A percentile compares a stretch with the other conserved stretches of the same genome.
These are phyloP conservation scores for Clitarchus hookeri DNA, from an alignment of 2,888 invertebrate genomes.

Conservation along the genomic window DNA sequence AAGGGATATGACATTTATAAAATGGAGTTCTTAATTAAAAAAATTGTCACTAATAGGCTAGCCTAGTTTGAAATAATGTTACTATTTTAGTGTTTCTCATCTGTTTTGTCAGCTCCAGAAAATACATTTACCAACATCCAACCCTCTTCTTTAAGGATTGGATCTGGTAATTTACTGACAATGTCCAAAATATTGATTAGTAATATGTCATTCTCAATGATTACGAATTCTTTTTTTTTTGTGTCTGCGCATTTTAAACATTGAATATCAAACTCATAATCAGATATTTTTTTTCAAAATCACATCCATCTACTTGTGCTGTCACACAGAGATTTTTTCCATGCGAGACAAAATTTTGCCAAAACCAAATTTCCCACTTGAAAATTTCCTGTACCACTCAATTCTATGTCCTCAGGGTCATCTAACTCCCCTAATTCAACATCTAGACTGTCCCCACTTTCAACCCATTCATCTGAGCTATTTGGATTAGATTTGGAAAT, in stretches of 20 bases:
- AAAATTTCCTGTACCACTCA: neutral
- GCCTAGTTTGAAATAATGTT: too few species aligned
- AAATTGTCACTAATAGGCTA: neutral
- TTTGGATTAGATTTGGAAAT: too few species aligned
- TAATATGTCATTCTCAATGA: neutral
- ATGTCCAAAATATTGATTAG: neutral
- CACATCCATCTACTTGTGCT: neutral
- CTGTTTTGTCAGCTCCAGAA: too few species aligned
- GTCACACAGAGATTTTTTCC: neutral
- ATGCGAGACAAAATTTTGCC: neutral
- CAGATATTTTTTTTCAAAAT: neutral
- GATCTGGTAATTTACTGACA: neutral
- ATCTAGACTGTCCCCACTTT: neutral
- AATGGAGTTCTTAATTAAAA: neutral
- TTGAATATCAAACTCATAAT: neutral
- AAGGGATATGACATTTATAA: neutral
- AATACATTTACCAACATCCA: neutral
- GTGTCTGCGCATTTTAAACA: neutral
- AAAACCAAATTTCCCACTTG: neutral
- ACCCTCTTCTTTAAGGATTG: conserved; percentile 7
- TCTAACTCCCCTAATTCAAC: neutral
- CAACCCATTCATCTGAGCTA: neutral
- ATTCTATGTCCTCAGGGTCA: neutral
- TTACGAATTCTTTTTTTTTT: neutral
- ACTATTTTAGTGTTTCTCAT: too few species aligned